Percentiles rank a stretch among this genome's conserved stretches.
Evolutionary conservation across 1,140 invertebrate species (phyloP).

Genomic region (Pinna nobilis): DNA sequence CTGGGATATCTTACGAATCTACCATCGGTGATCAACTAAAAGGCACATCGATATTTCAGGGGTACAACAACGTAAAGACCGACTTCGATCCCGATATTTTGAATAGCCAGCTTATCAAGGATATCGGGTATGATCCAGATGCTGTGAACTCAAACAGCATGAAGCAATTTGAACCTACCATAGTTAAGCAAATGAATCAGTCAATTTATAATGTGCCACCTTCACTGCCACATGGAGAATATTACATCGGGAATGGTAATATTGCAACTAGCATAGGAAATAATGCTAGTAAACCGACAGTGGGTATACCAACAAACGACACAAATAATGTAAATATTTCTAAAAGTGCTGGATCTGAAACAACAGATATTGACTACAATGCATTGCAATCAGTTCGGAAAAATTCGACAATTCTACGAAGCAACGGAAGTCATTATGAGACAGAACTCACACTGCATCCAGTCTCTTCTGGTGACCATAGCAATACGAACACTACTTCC

Average conservation of each 20-base stretch:
- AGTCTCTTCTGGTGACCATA: neutral
- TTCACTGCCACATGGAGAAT: too few species aligned
- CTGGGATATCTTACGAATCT: neutral
- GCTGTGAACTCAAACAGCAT: neutral
- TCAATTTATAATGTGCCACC: too few species aligned
- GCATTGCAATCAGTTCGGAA: too few species aligned
- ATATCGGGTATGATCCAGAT: conserved; percentile 4
- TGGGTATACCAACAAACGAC: neutral
- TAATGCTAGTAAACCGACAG: neutral
- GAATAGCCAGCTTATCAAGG: neutral
- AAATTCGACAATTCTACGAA: too few species aligned
- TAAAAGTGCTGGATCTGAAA: neutral
- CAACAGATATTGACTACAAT: too few species aligned
- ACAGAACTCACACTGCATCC: too few species aligned
- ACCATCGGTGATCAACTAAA: neutral
- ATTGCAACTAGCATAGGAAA: too few species aligned
- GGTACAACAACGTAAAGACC: neutral
- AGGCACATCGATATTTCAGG: neutral
- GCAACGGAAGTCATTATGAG: too few species aligned
- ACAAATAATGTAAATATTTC: neutral
- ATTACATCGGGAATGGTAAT: too few species aligned
- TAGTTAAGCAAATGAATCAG: neutral
- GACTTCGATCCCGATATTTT: conserved; percentile 3
- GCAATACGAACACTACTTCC: neutral
- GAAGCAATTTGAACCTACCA: neutral